phyloP scores from a whole-genome alignment of 2,888 invertebrate species.

The Embidobia sp. region DNA sequence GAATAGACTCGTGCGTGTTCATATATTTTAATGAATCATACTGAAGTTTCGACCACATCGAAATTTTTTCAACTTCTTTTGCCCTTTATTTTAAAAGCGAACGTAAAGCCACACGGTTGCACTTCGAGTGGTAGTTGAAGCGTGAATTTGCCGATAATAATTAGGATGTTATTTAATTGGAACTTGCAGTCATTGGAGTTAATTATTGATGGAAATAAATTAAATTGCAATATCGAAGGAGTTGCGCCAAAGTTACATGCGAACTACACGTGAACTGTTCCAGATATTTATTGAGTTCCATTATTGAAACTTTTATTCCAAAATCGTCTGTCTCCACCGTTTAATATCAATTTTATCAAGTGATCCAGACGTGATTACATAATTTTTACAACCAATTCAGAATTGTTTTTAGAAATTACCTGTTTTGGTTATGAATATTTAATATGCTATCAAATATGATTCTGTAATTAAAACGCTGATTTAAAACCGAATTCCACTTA shows the following conservation, averaged over 20 bases:
- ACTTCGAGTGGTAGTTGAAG: no score
- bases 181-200: conserved; percentile 13
- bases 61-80: conserved; percentile 15
- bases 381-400: no score
- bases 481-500: no score
- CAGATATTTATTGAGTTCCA: conserved; percentile 13
- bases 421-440: no score
- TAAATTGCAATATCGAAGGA: conserved; percentile 4
- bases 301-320: no score
- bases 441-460: no score
- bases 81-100: background rate
- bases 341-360: no score
- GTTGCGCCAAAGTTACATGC: no score
- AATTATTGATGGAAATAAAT: conserved; percentile 21
- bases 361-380: no score
- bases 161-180: conserved; percentile 32
- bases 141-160: conserved; percentile 20
- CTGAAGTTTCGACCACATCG: background rate
- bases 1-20: conserved; percentile 7
- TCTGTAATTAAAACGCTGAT: no score
- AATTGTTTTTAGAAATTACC: no score
- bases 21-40: conserved; percentile 15
- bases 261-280: conserved; percentile 10
- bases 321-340: no score
- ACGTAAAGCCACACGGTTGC: background rate